Base-by-base conservation (phyloP, 2,888 invertebrate species). In the Scaptomyza parva region DNA sequence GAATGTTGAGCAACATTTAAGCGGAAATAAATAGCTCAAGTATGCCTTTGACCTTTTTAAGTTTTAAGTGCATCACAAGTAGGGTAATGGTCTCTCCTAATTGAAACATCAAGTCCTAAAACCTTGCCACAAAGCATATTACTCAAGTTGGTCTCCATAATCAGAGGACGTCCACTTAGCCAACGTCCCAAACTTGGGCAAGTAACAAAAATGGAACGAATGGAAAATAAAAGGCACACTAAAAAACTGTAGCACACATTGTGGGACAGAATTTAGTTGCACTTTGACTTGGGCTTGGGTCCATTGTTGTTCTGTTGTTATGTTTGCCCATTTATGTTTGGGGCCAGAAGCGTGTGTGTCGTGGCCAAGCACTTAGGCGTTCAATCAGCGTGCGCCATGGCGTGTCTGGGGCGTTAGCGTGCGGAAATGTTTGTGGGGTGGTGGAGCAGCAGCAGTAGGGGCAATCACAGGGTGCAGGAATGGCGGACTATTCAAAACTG, bases 261-360 rank as follows among this genome's bases (percentile, higher is more conserved):
- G 75, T 45, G 40, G 76, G 65, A 73, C 81, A 74, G 71, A 84
- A 80, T 81, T 81, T 81, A 78, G 84, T 84, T 80, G 76, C 81
- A 80, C 73, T 84, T 78, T 68, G 66, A 54, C 53, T 30, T 48
- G 35, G 39, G 30, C 58, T 30, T 48, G 35, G 39, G 30, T 44
- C 53, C 57, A 61, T 73, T 73, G 72, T 73, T 72, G 73, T 73
- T 41, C 62, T 64, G n/a, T n/a, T n/a, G n/a, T 76, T 66, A 69
- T 70, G 73, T 60, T 62, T 60, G 64, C 43, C 67, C 55, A 72
- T 69, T 71, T 72, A 67, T 62, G 70, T 44, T 35, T 48, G 20
- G 22, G 63, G 39, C 70, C n/a, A 52, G 44, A 45, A 50, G 61
- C 47, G 30, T 33, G 47, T 33, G 47, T 30, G 20, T 70, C 52